Evolutionary conservation across 2,797 vertebrate genomes (phyloP), one percentile per base, ranked within the genome.

Genomic region (Aldrovandia affinis): DNA sequence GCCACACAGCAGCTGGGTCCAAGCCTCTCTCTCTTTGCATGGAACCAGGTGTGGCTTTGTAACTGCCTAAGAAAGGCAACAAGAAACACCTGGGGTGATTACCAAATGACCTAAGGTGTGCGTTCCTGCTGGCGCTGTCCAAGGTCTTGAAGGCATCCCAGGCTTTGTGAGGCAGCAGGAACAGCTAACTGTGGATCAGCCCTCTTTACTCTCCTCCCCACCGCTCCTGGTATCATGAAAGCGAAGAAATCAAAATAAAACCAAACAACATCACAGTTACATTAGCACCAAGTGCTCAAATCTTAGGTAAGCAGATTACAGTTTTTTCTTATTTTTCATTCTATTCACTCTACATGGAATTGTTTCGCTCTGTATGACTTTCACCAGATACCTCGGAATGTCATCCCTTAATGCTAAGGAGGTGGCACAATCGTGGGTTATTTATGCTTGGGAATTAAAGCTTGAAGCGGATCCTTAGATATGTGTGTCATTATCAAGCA

Each of bases 401-500:
- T 68, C 20, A 36, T 68, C 33, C 63, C 63, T 30, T 68, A 68
- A 12, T 68, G 63, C 63, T 68, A 30, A 30, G 8, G 63, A 36
- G 9, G 30, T 68, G 30, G 33, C 30, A 65, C 8, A n/a, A 28
- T 65, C 15, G n/a, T 65, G 33, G 28, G 63, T 68, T 68, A 68
- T 68, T 68, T 68, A 68, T 68, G 28, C 28, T 68, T 33, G n/a
- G 47, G 30, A 79, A 52, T 68, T 68, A 44, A 44, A 68, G 47
- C 44, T 50, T 28, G n/a, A 79, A 79, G n/a, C 42, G 25, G 77
- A 25, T 79, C 44, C 47, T 79, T 54, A 79, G 77, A 54, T 79
- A 47, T 79, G 47, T 79, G n/a, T 79, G 77, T 79, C 47, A 79
- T 52, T 22, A 79, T 79, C 77, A 79, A 79, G 77, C 47, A 79